These are phyloP conservation scores for Pteronura brasiliensis DNA, from an alignment of 2,113 vertebrate species.

Conservation along the genomic window DNA sequence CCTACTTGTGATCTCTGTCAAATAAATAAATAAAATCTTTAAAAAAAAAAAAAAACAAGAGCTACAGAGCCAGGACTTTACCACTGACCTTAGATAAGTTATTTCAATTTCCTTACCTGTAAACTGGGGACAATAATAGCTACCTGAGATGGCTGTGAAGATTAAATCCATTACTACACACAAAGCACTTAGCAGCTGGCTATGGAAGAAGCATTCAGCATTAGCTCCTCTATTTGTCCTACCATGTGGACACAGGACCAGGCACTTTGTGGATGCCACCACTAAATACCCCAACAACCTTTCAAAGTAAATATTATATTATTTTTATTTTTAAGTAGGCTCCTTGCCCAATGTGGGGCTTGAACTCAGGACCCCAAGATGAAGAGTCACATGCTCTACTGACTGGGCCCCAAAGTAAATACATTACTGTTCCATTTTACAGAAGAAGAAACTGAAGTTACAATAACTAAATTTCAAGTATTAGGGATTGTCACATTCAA, in stretches of 20 bases:
- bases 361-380: background rate
- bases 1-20: too few relatives aligned
- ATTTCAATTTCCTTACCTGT: slow-evolving; percentile 40
- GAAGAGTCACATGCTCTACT: background rate
- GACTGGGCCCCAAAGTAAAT: background rate
- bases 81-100: background rate
- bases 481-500: background rate
- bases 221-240: background rate
- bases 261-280: background rate
- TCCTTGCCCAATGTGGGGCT: background rate
- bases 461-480: background rate
- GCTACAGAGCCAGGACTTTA: background rate
- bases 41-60: background rate
- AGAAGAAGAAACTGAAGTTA: background rate
- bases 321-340: background rate
- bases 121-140: background rate
- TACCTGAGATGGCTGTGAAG: background rate
- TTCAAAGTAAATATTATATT: background rate
- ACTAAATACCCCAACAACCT: background rate
- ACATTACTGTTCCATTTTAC: background rate
- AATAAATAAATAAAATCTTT: too few relatives aligned
- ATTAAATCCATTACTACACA: background rate
- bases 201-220: background rate
- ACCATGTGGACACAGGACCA: background rate
- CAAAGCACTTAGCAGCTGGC: background rate